phyloP scores from a whole-genome alignment of 2,888 invertebrate species.

The Orchesella flavescens region DNA sequence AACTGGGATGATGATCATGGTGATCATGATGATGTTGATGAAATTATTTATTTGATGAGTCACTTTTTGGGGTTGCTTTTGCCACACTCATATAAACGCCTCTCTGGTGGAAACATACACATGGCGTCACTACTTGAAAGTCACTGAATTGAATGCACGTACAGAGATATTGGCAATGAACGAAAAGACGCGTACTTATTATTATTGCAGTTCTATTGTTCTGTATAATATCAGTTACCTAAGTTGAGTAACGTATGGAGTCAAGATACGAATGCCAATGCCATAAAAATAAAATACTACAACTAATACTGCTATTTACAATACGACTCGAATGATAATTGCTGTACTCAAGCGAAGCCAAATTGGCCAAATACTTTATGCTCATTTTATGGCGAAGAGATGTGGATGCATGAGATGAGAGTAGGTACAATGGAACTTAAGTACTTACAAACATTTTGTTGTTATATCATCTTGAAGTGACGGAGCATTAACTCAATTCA shows the following conservation, averaged over 20 bases:
- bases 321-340: background rate
- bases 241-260: constrained; percentile 25
- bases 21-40: constrained; percentile 21
- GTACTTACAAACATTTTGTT: too few relatives aligned
- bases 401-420: background rate
- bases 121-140: too few relatives aligned
- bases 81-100: background rate
- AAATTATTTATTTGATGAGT: constrained; percentile 46
- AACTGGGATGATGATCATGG: background rate
- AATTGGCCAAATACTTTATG: background rate
- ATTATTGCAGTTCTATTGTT: background rate
- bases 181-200: background rate
- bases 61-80: constrained; percentile 12
- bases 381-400: background rate
- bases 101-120: background rate
- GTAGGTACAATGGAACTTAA: background rate
- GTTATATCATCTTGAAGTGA: background rate
- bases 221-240: constrained; percentile 3
- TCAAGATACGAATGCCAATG: background rate
- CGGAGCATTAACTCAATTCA: background rate
- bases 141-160: background rate
- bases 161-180: background rate
- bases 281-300: background rate
- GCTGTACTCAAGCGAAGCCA: too few relatives aligned
- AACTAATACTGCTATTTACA: background rate